Evolutionary conservation across 2,888 invertebrate species (phyloP).

Genomic region (Kryphioiulus occultus): DNA sequence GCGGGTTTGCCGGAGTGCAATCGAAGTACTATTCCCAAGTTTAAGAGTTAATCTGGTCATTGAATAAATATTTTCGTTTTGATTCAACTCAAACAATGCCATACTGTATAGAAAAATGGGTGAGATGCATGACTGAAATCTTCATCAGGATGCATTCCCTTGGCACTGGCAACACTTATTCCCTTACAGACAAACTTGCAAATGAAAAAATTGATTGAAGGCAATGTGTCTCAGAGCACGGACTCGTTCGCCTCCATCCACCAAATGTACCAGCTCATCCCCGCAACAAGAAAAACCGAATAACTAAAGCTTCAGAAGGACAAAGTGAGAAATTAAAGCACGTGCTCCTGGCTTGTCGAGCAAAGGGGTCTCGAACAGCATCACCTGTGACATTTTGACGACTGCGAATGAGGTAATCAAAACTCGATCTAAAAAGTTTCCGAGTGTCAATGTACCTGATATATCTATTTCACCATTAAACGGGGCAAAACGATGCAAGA

Average conservation of each 20-base stretch:
- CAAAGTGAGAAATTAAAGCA: not conserved
- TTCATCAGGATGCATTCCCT: not conserved
- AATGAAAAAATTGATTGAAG: not conserved
- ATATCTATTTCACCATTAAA: not conserved
- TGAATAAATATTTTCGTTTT: not conserved
- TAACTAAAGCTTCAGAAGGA: not conserved
- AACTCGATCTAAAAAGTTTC: not conserved
- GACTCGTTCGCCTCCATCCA: not conserved
- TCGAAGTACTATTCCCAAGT: not conserved
- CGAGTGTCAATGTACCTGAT: constrained; percentile 17
- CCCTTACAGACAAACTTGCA: not conserved
- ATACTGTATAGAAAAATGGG: not conserved
- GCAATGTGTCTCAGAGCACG: not conserved
- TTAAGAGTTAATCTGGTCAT: not conserved
- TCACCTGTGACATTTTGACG: not conserved
- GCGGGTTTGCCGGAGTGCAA: too few species aligned
- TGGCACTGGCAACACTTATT: not conserved
- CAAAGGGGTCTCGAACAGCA: not conserved
- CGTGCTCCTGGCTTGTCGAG: not conserved
- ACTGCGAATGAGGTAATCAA: not conserved
- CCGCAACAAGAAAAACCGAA: not conserved
- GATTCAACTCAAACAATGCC: not conserved
- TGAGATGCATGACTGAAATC: too few species aligned
- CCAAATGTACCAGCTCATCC: not conserved
- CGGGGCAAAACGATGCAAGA: not conserved